A percentile compares a stretch with the other conserved stretches of the same genome.
Evolutionary conservation across 2,888 invertebrate species (phyloP).

Genomic region (Meteorus cinctellus): DNA sequence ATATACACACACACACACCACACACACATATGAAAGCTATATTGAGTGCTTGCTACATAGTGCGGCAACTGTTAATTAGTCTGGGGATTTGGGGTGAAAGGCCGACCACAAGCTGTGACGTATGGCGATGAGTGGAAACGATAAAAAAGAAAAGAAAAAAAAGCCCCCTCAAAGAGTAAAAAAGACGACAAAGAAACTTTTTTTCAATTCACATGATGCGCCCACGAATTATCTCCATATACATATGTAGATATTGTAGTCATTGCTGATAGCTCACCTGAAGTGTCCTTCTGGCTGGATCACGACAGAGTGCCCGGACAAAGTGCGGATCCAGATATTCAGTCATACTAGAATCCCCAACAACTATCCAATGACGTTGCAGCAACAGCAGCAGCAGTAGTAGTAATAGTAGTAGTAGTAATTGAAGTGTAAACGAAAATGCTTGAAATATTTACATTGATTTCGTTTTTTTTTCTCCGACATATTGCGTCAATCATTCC

Average conservation of each 20-base stretch:
- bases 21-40: background rate
- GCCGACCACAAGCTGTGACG: constrained; percentile 27
- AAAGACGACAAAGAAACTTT: background rate
- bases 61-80: constrained; percentile 36
- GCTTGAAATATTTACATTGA: constrained; percentile 17
- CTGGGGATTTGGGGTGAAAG: constrained; percentile 31
- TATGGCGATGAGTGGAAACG: constrained; percentile 5
- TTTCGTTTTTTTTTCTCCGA: constrained; percentile 28
- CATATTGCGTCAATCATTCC: constrained; percentile 27
- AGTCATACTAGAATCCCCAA: constrained; percentile 67
- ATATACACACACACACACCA: background rate
- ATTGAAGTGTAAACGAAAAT: background rate
- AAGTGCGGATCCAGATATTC: constrained; percentile 76
- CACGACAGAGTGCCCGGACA: constrained; percentile 75
- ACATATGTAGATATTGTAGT: background rate
- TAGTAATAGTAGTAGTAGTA: background rate
- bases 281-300: constrained; percentile 75
- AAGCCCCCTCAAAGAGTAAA: background rate
- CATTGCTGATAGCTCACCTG: constrained; percentile 69
- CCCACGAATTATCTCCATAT: too few relatives aligned
- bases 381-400: background rate
- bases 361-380: constrained; percentile 29
- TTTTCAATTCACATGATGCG: constrained; percentile 13
- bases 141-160: background rate
- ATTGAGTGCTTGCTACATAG: constrained; percentile 10